Evolutionary conservation across 2,113 vertebrate species (phyloP).

Genomic region (Microtus ochrogaster): DNA sequence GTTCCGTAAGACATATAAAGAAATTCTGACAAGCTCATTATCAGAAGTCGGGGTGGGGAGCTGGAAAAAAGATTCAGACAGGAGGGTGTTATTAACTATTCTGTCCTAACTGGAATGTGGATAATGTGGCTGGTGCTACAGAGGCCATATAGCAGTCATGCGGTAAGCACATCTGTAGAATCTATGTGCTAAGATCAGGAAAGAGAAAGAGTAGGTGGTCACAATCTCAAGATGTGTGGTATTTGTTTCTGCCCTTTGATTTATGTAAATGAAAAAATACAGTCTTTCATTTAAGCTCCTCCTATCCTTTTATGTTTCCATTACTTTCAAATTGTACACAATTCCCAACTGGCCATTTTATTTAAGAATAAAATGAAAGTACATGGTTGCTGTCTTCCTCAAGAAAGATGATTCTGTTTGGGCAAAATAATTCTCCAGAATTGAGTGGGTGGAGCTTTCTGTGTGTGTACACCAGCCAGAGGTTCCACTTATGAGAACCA

Average conservation of each 20-base stretch:
- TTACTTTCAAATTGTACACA: not conserved
- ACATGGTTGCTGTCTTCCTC: not conserved
- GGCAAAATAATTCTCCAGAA: constrained; percentile 42
- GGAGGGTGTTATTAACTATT: not conserved
- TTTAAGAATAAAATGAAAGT: not conserved
- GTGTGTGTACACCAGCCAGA: not conserved
- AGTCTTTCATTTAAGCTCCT: not conserved
- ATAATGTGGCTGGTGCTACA: not conserved
- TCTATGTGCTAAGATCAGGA: not conserved
- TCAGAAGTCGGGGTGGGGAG: not conserved
- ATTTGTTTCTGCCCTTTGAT: not conserved
- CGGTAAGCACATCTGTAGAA: not conserved
- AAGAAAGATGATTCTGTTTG: constrained; percentile 5
- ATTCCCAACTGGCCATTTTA: not conserved
- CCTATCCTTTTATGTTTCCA: not conserved
- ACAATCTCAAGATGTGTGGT: not conserved
- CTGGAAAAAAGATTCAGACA: not conserved
- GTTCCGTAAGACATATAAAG: not conserved
- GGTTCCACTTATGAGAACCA: not conserved
- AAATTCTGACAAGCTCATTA: not conserved
- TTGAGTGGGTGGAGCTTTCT: not conserved
- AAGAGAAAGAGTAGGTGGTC: not conserved
- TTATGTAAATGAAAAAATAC: not conserved
- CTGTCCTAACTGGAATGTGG: not conserved
- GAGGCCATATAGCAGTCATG: not conserved